Percentiles rank a stretch among this genome's conserved stretches.
phyloP scores from a whole-genome alignment of 2,797 vertebrate species.

The Sarcophilus harrisii region DNA sequence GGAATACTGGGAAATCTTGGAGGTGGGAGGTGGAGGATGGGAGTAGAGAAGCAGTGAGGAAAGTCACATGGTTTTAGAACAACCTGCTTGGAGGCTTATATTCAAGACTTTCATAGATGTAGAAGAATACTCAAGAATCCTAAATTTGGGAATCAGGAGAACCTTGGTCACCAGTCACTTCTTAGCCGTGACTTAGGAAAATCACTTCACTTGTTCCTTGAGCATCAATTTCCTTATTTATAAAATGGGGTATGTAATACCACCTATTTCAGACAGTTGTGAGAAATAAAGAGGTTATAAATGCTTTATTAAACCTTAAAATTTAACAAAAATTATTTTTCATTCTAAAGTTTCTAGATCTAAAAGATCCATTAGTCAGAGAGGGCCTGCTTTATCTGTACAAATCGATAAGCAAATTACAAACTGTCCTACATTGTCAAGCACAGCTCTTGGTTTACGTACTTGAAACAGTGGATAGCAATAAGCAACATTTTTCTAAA shows the following conservation, averaged over 20 bases:
- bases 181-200: neutral
- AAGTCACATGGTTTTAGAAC: too few relatives aligned
- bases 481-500: neutral
- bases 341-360: neutral
- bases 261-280: neutral
- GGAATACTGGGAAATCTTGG: too few relatives aligned
- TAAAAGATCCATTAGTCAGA: neutral
- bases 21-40: too few relatives aligned
- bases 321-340: neutral
- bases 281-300: neutral
- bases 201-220: neutral
- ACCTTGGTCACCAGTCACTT: neutral
- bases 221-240: neutral
- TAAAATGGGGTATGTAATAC: neutral
- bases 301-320: neutral
- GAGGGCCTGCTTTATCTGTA: neutral
- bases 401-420: neutral
- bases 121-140: neutral
- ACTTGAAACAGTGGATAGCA: neutral
- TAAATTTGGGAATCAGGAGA: neutral
- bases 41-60: too few relatives aligned
- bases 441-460: neutral
- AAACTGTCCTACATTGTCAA: neutral
- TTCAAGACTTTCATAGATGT: neutral
- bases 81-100: neutral